These are phyloP conservation scores for Drosophila ochracea DNA, from an alignment of 2,888 invertebrate species.

Conservation along the genomic window DNA sequence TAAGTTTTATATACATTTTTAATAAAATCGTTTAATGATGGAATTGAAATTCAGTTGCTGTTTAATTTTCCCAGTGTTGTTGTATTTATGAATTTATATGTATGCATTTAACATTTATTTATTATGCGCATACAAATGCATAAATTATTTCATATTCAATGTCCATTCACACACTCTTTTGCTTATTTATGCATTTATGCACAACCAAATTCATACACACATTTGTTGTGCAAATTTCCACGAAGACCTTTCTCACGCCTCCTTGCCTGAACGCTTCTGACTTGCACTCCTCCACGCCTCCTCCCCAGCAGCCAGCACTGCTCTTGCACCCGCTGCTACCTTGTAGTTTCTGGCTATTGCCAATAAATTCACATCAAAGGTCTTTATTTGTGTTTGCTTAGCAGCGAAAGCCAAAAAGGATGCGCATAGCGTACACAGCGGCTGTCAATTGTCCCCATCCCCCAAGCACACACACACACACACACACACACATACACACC, in stretches of 20 bases:
- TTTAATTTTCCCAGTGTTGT: background rate
- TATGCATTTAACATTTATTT: conserved; percentile 52
- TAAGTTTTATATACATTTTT: too few species aligned
- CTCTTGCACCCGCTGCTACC: conserved; percentile 1
- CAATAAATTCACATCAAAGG: conserved; percentile 80
- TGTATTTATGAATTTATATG: conserved; percentile 8
- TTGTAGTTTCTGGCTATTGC: conserved; percentile 60
- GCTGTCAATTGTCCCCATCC: conserved; percentile 22
- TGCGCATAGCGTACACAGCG: conserved; percentile 45
- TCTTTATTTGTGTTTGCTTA: conserved; percentile 82
- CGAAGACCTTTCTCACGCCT: conserved; percentile 72
- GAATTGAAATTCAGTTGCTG: background rate
- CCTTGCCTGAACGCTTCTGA: background rate
- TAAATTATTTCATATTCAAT: conserved; percentile 62
- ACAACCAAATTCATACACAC: conserved; percentile 80
- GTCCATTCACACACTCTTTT: conserved; percentile 36
- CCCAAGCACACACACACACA: background rate
- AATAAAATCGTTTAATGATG: background rate
- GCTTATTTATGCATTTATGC: conserved; percentile 70
- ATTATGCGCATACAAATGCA: conserved; percentile 73
- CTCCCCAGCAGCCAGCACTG: background rate
- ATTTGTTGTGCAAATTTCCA: conserved; percentile 84
- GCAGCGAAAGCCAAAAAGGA: conserved; percentile 80
- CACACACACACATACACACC: conserved; percentile 4
- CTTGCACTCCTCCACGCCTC: background rate